These are phyloP conservation scores for Strigops habroptila DNA, from an alignment of 2,113 vertebrate genomes.

Conservation along the genomic window DNA sequence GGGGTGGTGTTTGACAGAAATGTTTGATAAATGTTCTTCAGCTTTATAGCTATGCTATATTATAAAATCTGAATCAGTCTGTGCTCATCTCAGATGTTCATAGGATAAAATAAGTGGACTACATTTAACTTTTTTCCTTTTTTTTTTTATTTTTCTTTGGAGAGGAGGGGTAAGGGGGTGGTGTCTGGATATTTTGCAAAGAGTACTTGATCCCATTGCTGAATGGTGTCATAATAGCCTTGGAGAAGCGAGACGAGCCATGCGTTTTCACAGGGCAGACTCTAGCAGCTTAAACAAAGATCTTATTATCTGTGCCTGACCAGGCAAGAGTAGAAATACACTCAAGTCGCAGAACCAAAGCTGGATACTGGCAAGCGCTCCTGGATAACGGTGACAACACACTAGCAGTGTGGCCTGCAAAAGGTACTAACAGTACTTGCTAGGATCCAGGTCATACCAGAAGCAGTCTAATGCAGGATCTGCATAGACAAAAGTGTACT, in stretches of 20 bases:
- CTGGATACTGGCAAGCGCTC: background rate
- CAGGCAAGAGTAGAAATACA: background rate
- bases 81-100: background rate
- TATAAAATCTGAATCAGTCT: background rate
- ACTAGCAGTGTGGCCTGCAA: background rate
- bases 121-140: background rate
- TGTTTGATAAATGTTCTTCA: background rate
- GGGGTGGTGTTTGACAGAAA: background rate
- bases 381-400: background rate
- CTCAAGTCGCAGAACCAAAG: background rate
- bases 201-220: background rate
- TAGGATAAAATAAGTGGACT: background rate
- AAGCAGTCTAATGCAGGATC: background rate
- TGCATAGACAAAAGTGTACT: background rate
- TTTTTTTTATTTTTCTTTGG: background rate
- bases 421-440: background rate
- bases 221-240: background rate
- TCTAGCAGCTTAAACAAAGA: conserved; percentile 2
- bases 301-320: background rate
- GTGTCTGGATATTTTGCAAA: background rate
- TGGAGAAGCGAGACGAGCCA: background rate
- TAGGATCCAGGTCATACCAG: background rate
- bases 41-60: background rate
- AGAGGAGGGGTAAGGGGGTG: accelerated
- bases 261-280: background rate